Conservation (phyloP, 2,797 vertebrate genomes). For the Epinephelus coioides region DNA sequence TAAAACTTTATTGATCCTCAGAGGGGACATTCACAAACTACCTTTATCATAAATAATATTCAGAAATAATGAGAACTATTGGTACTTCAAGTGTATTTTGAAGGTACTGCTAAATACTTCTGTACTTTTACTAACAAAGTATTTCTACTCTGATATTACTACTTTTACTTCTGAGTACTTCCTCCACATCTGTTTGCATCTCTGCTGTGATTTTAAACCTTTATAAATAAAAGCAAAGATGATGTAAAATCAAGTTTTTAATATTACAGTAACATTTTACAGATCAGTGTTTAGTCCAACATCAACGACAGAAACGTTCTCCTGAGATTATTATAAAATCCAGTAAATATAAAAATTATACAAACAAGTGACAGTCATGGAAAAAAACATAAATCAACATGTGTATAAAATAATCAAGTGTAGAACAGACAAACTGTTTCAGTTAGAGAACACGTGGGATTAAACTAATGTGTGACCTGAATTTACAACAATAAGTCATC, state of each 20-base stretch:
- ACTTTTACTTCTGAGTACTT: neutral
- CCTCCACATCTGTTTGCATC: too few species aligned
- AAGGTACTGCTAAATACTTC: too few species aligned
- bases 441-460: neutral
- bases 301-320: slow-evolving; percentile 2
- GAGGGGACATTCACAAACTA: too few species aligned
- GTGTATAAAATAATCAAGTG: neutral
- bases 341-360: slow-evolving; percentile 31
- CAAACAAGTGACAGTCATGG: neutral
- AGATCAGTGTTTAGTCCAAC: slow-evolving; percentile 36
- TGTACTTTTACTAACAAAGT: too few species aligned
- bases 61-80: too few species aligned
- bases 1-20: too few species aligned
- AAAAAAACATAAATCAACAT: slow-evolving; percentile 6
- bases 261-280: slow-evolving; percentile 14
- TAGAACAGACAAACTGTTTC: too few species aligned
- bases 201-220: neutral
- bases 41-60: too few species aligned
- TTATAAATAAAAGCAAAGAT: neutral
- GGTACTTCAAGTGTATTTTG: too few species aligned
- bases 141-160: neutral
- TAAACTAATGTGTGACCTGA: neutral
- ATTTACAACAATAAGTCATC: neutral
- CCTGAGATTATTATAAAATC: slow-evolving; percentile 44
- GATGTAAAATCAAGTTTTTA: neutral